Base-by-base conservation (phyloP, 64 coral and sea anemone species). In the Stichodactyla helianthus region DNA sequence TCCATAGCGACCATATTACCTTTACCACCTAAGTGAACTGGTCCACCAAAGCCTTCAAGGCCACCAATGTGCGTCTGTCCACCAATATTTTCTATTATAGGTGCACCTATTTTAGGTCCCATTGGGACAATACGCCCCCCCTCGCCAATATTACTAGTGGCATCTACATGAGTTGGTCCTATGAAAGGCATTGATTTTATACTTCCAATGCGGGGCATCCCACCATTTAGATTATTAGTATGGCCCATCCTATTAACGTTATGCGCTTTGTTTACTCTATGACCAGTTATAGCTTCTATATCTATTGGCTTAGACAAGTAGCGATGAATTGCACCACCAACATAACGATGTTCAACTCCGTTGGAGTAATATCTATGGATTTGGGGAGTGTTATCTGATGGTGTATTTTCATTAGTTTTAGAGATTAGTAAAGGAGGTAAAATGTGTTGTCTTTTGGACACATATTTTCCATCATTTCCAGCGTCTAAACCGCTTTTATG, bases 231-330 rank as follows among this genome's bases (percentile, higher is more conserved):
- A n/a, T 65, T 1, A 6, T 65, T 65, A 6, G 5, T 65, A 65
- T 65, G 62, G 22, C 62, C 19, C 4, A 65, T 65, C 7, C 5
- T 11, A 31, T 74, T 74, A 74, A 74, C 12, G 25, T 74, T 26
- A 10, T 74, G 68, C 12, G 68, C 22, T 19, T 74, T 74, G 2
- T 23, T 31, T 9, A 31, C 6, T 59, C 61, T 53, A 15, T 83
- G 26, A 15, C 65, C 50, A 74, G 79, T 68, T 13, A 62, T 59
- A 13, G 63, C 85, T 51, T 83, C 86, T 23, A 92, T 87, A 17
- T 87, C 51, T 27, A 92, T 54, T 11, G 90, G 90, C 10, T 85
- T 87, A 65, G 90, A 83, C 23, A 92, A 84, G 55, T 92, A 92
- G 71, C 90, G 22, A 86, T 92, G 85, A 68, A 92, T 92, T 10